These are phyloP conservation scores for Channa maculata DNA, from an alignment of 2,113 vertebrate genomes.

Conservation along the genomic window DNA sequence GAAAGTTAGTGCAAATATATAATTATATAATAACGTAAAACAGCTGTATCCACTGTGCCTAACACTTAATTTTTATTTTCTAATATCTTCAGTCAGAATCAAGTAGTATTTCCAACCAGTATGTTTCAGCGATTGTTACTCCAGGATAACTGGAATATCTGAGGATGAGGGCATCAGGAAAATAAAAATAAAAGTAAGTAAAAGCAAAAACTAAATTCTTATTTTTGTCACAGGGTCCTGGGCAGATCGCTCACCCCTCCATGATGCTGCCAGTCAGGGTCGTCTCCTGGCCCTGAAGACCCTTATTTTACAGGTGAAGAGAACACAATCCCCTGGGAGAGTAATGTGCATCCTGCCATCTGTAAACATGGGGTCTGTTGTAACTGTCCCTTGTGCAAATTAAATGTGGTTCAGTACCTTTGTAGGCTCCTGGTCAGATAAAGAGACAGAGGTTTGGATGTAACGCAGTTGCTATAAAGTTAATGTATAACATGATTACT, in stretches of 20 bases:
- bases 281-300: constrained; percentile 93
- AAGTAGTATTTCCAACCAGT: neutral
- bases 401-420: constrained; percentile 8
- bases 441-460: constrained; percentile 12
- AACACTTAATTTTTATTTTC: neutral
- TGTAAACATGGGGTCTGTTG: constrained; percentile 1
- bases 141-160: no score
- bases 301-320: constrained; percentile 90
- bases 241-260: constrained; percentile 94
- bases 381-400: constrained; percentile 4
- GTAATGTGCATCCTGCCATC: neutral
- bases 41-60: no score
- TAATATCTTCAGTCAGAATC: neutral
- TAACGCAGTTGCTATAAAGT: neutral
- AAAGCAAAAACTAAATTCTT: neutral
- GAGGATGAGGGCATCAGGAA: neutral
- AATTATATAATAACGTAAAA: no score
- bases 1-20: no score
- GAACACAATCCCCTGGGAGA: constrained; percentile 19
- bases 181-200: neutral
- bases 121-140: neutral
- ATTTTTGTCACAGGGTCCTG: constrained; percentile 87
- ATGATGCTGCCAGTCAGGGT: constrained; percentile 95
- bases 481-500: neutral
- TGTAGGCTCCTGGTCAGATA: constrained; percentile 15